These are phyloP conservation scores for Neoitamus cyanurus DNA, from an alignment of 2,888 invertebrate species.

Conservation along the genomic window DNA sequence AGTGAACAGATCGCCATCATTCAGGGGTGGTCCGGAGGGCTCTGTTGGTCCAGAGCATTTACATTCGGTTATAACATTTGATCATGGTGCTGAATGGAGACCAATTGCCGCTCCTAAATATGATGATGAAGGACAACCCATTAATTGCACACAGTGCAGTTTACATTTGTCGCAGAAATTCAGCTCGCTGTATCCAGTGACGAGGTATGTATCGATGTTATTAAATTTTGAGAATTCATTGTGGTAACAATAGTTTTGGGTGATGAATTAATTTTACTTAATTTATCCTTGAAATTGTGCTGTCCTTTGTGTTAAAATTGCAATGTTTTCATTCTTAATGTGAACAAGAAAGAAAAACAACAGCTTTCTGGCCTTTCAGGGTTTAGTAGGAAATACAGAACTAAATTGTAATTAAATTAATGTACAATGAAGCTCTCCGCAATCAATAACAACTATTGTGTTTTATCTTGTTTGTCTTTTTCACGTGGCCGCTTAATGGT, in stretches of 20 bases:
- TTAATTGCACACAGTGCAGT: constrained; percentile 81
- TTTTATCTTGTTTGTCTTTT: neutral
- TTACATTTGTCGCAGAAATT: constrained; percentile 89
- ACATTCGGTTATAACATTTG: constrained; percentile 83
- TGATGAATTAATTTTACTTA: neutral
- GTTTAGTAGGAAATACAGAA: neutral
- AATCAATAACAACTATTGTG: neutral
- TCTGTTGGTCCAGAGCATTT: constrained; percentile 80
- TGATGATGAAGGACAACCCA: constrained; percentile 75
- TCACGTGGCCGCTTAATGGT: neutral
- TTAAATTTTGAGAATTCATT: neutral
- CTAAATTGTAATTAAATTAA: neutral
- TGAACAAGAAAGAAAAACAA: neutral
- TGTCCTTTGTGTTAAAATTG: neutral
- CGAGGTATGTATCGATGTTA: constrained; percentile 61
- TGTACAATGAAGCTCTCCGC: neutral
- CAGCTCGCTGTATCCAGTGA: constrained; percentile 83
- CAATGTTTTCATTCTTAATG: neutral
- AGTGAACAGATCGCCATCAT: constrained; percentile 69
- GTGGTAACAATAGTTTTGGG: neutral
- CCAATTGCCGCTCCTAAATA: constrained; percentile 76
- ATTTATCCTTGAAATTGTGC: neutral
- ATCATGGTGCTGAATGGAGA: constrained; percentile 88
- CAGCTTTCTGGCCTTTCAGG: neutral
- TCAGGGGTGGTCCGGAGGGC: constrained; percentile 55